These are phyloP conservation scores for Autographa pulchrina DNA, from an alignment of 2,888 invertebrate genomes.

Conservation along the genomic window DNA sequence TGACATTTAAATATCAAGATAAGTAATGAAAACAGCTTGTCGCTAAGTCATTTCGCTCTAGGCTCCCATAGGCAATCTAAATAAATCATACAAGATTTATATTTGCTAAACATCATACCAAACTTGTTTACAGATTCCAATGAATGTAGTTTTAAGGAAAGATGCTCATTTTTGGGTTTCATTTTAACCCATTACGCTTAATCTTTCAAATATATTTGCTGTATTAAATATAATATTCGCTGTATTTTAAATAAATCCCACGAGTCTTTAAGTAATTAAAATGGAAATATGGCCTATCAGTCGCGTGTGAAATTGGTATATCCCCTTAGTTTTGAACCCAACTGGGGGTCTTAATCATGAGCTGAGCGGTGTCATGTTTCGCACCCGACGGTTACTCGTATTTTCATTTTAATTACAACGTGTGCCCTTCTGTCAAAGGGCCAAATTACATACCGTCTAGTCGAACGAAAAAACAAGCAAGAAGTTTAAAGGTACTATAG, in stretches of 20 bases:
- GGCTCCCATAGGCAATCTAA: neutral
- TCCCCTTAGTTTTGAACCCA: neutral
- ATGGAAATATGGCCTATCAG: neutral
- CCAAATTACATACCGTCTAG: slow-evolving; percentile 6
- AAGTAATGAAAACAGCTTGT: neutral
- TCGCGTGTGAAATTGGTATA: neutral
- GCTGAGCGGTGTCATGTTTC: neutral
- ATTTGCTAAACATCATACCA: neutral
- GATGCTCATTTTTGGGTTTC: neutral
- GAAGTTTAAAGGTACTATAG: neutral
- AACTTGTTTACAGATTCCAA: neutral
- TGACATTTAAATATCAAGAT: neutral
- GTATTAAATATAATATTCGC: too few species aligned
- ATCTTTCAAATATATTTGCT: neutral
- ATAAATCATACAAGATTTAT: neutral
- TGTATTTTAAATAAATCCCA: neutral
- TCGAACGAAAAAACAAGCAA: neutral
- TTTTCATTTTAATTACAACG: slow-evolving; percentile 17
- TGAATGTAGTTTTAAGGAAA: neutral
- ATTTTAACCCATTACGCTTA: neutral
- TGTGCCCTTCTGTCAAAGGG: slow-evolving; percentile 2
- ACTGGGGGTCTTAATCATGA: slow-evolving; percentile 14
- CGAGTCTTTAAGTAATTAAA: neutral
- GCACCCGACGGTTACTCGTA: neutral
- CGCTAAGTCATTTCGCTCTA: neutral